Evolutionary conservation across 2,113 vertebrate genomes (phyloP).

Genomic region (Pelecanoides urinatrix): DNA sequence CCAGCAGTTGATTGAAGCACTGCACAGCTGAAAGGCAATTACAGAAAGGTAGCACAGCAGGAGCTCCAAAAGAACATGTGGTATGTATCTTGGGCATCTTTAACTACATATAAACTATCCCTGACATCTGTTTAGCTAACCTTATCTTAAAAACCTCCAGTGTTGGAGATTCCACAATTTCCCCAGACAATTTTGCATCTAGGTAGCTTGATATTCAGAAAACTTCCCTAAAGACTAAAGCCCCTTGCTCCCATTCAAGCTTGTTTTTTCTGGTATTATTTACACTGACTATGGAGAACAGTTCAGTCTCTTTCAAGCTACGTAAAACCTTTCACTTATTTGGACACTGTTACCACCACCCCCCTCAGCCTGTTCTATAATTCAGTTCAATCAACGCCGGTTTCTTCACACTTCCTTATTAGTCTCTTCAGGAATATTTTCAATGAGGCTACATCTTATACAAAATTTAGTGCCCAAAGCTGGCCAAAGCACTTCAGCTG

Average conservation of each 20-base stretch:
- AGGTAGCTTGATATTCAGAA: background rate
- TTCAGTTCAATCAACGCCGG: background rate
- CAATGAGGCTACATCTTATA: background rate
- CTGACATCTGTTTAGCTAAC: background rate
- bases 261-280: background rate
- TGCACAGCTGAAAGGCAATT: background rate
- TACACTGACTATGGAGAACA: background rate
- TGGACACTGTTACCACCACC: background rate
- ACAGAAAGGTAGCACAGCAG: background rate
- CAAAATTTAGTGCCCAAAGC: background rate
- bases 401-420: background rate
- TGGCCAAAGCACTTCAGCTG: background rate
- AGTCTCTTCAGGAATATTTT: background rate
- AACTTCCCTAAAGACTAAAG: background rate
- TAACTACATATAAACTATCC: background rate
- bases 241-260: background rate
- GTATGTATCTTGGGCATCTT: background rate
- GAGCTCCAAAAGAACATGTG: background rate
- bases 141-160: background rate
- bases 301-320: background rate
- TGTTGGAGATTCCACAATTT: background rate
- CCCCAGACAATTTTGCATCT: background rate
- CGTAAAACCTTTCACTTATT: background rate
- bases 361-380: background rate
- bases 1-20: background rate